Percentiles rank a stretch among this genome's conserved stretches.
phyloP scores from a whole-genome alignment of 2,113 vertebrate species.

The Thermophis baileyi region DNA sequence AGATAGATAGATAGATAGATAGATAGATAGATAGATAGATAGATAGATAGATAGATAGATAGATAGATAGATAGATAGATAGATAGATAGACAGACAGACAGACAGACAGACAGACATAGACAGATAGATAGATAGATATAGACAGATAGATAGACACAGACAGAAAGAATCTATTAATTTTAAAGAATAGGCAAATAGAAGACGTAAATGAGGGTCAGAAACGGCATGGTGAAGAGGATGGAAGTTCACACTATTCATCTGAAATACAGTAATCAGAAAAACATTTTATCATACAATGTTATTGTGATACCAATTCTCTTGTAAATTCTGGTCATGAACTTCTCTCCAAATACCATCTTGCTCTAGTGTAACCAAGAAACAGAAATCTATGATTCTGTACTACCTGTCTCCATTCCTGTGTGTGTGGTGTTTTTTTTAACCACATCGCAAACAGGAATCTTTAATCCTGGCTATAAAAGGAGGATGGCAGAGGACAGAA shows the following conservation, averaged over 20 bases:
- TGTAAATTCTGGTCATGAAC: not conserved
- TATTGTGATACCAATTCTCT: not conserved
- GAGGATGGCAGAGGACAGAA: not conserved
- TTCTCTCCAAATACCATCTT: not conserved
- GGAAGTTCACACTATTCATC: no score
- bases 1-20: no score
- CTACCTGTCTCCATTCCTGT: not conserved
- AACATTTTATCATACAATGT: not conserved
- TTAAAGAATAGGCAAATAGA: not conserved
- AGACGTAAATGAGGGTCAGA: not conserved
- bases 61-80: no score
- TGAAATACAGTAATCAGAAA: not conserved
- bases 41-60: no score
- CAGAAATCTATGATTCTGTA: not conserved
- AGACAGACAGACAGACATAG: no score
- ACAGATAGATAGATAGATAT: no score
- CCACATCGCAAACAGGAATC: not conserved
- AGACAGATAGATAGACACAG: no score
- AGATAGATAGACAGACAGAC: fast-evolving
- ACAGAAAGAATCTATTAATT: not conserved
- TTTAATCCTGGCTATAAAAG: not conserved
- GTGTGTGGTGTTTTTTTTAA: no score
- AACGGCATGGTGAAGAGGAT: not conserved
- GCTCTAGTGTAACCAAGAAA: not conserved
- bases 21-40: no score